These are phyloP conservation scores for Crambe crambe DNA, from an alignment of 37 sponge, comb jelly and placozoan species.

Conservation along the genomic window DNA sequence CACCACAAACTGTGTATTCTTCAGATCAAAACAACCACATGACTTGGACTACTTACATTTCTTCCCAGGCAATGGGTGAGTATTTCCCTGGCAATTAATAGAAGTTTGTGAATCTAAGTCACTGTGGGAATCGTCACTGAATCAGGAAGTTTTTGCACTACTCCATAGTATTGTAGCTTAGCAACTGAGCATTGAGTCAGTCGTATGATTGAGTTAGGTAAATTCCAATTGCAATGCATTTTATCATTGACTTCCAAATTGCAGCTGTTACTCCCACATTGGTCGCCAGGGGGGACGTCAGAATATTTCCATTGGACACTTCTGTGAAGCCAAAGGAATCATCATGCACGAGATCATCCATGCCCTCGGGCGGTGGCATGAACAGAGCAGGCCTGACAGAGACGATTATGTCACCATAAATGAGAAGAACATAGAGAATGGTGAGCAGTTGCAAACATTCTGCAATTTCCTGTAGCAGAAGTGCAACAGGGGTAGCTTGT, in stretches of 20 bases:
- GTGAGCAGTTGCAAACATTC: constrained; percentile 4
- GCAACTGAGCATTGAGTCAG: too few relatives aligned
- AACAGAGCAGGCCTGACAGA: constrained; percentile 84
- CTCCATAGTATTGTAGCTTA: too few relatives aligned
- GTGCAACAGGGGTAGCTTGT: too few relatives aligned
- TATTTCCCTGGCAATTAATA: too few relatives aligned
- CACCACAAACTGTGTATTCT: constrained; percentile 44
- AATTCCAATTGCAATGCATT: too few relatives aligned
- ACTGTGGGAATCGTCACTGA: too few relatives aligned
- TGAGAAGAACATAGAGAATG: constrained; percentile 39
- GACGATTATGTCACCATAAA: constrained; percentile 53
- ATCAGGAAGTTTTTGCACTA: too few relatives aligned
- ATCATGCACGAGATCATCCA: constrained; percentile 85
- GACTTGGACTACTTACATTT: constrained; percentile 63
- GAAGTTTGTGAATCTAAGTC: too few relatives aligned
- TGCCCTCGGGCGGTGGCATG: constrained; percentile 83
- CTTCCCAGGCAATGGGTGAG: constrained; percentile 48
- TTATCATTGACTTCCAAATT: too few relatives aligned
- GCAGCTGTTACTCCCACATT: constrained; percentile 65
- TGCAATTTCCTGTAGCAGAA: too few relatives aligned
- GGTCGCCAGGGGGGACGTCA: constrained; percentile 61
- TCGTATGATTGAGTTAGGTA: too few relatives aligned
- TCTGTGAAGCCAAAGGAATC: constrained; percentile 63
- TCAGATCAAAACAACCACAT: constrained; percentile 22
- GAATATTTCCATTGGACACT: constrained; percentile 66